Evolutionary conservation across 2,113 vertebrate species (phyloP).

Genomic region (Chinchilla lanigera): DNA sequence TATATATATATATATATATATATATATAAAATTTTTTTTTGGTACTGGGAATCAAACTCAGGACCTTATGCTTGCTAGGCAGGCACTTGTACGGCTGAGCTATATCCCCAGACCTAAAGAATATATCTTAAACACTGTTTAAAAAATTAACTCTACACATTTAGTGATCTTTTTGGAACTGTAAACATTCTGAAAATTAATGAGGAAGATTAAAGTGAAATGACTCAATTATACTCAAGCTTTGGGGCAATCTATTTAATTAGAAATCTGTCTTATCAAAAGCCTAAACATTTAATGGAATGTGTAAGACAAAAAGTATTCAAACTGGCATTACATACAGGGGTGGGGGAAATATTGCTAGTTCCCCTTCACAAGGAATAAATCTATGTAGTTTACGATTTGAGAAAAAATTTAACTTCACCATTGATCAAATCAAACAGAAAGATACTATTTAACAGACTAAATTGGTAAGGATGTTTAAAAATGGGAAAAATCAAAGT

Average conservation of each 20-base stretch:
- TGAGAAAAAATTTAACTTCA: constrained; percentile 23
- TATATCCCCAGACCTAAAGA: not conserved
- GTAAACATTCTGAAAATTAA: constrained; percentile 27
- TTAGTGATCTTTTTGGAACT: not conserved
- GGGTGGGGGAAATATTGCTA: not conserved
- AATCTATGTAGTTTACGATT: not conserved
- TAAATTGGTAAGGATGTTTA: not conserved
- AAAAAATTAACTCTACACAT: not conserved
- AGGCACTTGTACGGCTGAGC: too few species aligned
- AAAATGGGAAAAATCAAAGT: constrained; percentile 18
- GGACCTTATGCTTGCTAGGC: too few species aligned
- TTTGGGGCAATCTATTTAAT: not conserved
- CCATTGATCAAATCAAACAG: constrained; percentile 19
- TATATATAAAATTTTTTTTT: too few species aligned
- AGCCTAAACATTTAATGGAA: constrained; percentile 28
- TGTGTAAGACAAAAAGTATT: not conserved
- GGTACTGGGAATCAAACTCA: too few species aligned
- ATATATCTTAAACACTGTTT: constrained; percentile 32
- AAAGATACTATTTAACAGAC: not conserved
- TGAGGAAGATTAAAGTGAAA: constrained; percentile 29
- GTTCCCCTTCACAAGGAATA: not conserved
- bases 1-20: too few species aligned
- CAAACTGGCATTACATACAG: not conserved
- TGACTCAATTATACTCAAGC: not conserved
- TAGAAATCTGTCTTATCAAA: constrained; percentile 43